Base-by-base conservation (phyloP, 1,140 invertebrate species). In the Danaus plexippus region DNA sequence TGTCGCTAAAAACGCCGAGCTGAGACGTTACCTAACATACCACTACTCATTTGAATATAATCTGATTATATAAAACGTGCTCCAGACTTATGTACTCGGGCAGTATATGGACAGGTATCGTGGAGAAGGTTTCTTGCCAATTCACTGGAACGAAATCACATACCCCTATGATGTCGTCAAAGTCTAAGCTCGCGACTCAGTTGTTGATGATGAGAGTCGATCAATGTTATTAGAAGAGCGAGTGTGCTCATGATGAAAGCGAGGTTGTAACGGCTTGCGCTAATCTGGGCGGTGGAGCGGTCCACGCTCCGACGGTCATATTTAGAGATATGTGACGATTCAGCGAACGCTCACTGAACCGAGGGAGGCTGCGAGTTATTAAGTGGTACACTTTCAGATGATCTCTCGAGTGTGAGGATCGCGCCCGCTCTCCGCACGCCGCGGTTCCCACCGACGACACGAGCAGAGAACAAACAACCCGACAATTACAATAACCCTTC, bases 271-370 rank as follows among this genome's bases (percentile, higher is more conserved):
- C 53, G 52, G 54, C 51, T 54, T 62, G 65, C 61, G 66, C 72
- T 73, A 80, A 78, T 80, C 71, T 65, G 66, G 67, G 64, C 64
- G 67, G 67, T 73, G 61, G 65, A 69, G 66, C 64, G 56, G 52
- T 48, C 58, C 68, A 83, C 81, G 83, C 77, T 81, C 68, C 71
- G 70, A 40, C 75, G 80, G 64, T 68, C 80, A 77, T 86, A 86
- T 85, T 86, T 85, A 85, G 80, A 85, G 78, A 85, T 85, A 83
- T 86, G 80, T 86, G 80, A 83, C 83, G 83, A 81, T 75, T 75
- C 80, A 85, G 67, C 80, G 83, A 62, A 67, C 80, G 80, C 81
- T 75, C 83, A 86, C 61, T 86, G 83, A 86, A 81, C 83, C 80
- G 83, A 66, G 67, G 77, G 78, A 77, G 79, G 80, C 83, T 84